Percentiles rank a stretch among this genome's conserved stretches.
phyloP scores from a whole-genome alignment of 2,888 invertebrate species.

The Lithophane ornitopus region DNA sequence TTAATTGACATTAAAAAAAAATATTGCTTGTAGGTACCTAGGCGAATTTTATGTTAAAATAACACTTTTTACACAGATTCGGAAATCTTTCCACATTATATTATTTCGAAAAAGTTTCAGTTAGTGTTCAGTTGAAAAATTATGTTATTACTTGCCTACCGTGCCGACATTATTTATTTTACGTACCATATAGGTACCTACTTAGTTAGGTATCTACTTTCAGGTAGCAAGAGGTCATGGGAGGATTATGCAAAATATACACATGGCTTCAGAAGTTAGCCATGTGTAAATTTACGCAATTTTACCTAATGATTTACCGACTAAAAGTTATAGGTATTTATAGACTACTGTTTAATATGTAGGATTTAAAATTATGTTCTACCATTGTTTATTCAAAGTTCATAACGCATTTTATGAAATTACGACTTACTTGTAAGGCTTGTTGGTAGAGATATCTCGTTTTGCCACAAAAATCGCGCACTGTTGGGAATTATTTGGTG shows the following conservation, averaged over 20 bases:
- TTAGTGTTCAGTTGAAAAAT: not conserved
- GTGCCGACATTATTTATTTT: not conserved
- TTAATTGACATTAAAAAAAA: not conserved
- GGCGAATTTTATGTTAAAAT: not conserved
- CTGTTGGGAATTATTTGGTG: not conserved
- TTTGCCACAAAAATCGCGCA: slow-evolving; percentile 13
- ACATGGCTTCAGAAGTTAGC: not conserved
- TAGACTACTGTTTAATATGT: too few relatives aligned
- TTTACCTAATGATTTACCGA: not conserved
- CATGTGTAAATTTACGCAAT: not conserved
- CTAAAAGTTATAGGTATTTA: not conserved
- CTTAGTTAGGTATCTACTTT: not conserved
- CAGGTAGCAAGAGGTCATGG: not conserved
- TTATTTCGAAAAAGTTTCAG: not conserved
- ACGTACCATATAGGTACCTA: not conserved
- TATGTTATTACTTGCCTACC: not conserved
- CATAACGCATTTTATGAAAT: not conserved
- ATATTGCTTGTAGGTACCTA: not conserved
- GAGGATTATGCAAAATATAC: slow-evolving; percentile 6
- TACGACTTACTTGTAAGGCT: slow-evolving; percentile 31
- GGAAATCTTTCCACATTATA: not conserved
- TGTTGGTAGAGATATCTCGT: not conserved
- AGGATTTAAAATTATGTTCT: not conserved
- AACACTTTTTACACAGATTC: not conserved
- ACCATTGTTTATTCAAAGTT: not conserved